Conservation (phyloP, 2,888 invertebrate species). For the Watsonalla binaria region DNA sequence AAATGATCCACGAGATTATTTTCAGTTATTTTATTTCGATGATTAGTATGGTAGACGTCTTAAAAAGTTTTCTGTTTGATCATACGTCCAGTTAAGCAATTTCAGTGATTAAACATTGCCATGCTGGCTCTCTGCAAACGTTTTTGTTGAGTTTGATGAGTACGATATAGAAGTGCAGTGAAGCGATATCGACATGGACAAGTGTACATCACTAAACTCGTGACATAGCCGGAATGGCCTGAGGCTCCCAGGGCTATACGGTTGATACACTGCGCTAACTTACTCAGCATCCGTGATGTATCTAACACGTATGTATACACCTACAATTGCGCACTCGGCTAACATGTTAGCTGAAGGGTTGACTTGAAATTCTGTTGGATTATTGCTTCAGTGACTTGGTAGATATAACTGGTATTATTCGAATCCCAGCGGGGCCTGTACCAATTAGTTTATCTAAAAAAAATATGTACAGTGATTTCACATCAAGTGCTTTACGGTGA, state of each 20-base stretch:
- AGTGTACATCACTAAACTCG: constrained; percentile 17
- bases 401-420: too few relatives aligned
- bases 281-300: constrained; percentile 4
- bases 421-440: too few relatives aligned
- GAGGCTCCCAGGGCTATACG: constrained; percentile 16
- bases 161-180: neutral
- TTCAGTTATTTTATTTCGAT: too few relatives aligned
- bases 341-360: neutral
- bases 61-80: too few relatives aligned
- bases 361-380: neutral
- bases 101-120: too few relatives aligned
- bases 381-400: too few relatives aligned
- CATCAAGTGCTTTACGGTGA: too few relatives aligned
- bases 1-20: too few relatives aligned
- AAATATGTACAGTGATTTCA: too few relatives aligned
- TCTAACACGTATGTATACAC: neutral
- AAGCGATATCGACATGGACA: constrained; percentile 2
- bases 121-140: neutral
- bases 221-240: constrained; percentile 30
- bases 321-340: neutral
- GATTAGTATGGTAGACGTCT: too few relatives aligned
- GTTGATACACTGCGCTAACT: constrained; percentile 19
- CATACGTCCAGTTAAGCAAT: too few relatives aligned
- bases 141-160: neutral
- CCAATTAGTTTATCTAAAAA: too few relatives aligned